Conservation (phyloP, 1,140 invertebrate genomes). For the Zaprionus gabonicus region DNA sequence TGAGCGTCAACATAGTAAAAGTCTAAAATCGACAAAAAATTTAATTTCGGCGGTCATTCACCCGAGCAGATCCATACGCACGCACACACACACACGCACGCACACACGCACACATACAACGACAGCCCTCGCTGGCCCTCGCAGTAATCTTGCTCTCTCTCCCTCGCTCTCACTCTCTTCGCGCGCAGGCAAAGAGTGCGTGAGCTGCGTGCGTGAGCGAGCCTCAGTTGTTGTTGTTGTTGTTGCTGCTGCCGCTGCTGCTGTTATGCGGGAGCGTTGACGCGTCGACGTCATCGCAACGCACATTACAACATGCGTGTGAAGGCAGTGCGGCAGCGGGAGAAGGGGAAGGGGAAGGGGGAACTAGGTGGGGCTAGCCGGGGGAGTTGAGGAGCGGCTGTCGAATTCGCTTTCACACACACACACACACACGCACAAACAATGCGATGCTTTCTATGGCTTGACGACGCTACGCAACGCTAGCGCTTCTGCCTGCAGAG, state of each 20-base stretch:
- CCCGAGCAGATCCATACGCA: constrained; percentile 65
- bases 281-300: constrained; percentile 52
- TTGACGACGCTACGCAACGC: constrained; percentile 26
- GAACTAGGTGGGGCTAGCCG: neutral
- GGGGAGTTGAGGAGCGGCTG: constrained; percentile 9
- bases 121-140: constrained; percentile 30
- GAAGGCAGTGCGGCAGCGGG: neutral
- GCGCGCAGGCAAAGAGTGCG: constrained; percentile 16
- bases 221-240: constrained; percentile 11
- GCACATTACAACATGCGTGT: constrained; percentile 48
- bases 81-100: constrained; percentile 35
- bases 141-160: constrained; percentile 1
- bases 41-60: constrained; percentile 84
- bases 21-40: constrained; percentile 84
- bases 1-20: constrained; percentile 83
- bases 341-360: neutral
- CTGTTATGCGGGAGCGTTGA: constrained; percentile 54
- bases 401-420: constrained; percentile 56
- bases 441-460: constrained; percentile 50
- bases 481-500: constrained; percentile 2
- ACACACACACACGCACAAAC: constrained; percentile 20
- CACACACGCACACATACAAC: constrained; percentile 16
- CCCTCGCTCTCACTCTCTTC: constrained; percentile 12
- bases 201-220: constrained; percentile 31
- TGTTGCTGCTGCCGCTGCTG: constrained; percentile 14